Percentiles rank a stretch among this genome's conserved stretches.
phyloP scores from a whole-genome alignment of 2,888 invertebrate species.

The Caenorhabditis sp. region DNA sequence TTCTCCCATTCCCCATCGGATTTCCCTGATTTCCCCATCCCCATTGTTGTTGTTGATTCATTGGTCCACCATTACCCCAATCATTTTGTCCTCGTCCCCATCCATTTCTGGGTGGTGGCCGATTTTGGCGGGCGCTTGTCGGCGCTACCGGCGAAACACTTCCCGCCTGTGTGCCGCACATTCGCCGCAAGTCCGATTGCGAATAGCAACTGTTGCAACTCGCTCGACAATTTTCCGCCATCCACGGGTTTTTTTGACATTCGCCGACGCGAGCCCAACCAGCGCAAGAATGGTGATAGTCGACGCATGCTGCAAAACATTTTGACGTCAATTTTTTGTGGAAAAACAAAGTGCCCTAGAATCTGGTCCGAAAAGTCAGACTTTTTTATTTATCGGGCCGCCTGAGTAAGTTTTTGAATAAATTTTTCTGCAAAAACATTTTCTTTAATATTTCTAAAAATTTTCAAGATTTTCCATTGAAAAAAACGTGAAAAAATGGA shows the following conservation, averaged over 20 bases:
- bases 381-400: not conserved
- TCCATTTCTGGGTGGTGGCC: slow-evolving; percentile 21
- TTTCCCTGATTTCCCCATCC: slow-evolving; percentile 4
- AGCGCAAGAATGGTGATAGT: slow-evolving; percentile 56
- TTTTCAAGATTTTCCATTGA: too few relatives aligned
- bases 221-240: slow-evolving; percentile 62
- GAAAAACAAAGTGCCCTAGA: not conserved
- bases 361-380: not conserved
- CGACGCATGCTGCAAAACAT: slow-evolving; percentile 48
- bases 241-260: slow-evolving; percentile 64
- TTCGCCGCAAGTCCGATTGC: slow-evolving; percentile 43
- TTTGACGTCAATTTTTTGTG: not conserved
- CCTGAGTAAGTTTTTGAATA: too few relatives aligned
- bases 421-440: too few relatives aligned
- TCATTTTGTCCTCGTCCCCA: slow-evolving; percentile 10
- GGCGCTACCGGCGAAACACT: slow-evolving; percentile 35
- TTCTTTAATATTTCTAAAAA: too few relatives aligned
- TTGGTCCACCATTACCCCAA: too few relatives aligned
- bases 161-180: slow-evolving; percentile 40
- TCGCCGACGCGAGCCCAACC: slow-evolving; percentile 60
- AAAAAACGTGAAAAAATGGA: too few relatives aligned
- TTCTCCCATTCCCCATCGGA: slow-evolving; percentile 23
- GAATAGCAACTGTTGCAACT: slow-evolving; percentile 49
- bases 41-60: slow-evolving; percentile 14
- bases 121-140: slow-evolving; percentile 13